phyloP scores from a whole-genome alignment of 1,140 invertebrate species.

The Diorhabda elongata region DNA sequence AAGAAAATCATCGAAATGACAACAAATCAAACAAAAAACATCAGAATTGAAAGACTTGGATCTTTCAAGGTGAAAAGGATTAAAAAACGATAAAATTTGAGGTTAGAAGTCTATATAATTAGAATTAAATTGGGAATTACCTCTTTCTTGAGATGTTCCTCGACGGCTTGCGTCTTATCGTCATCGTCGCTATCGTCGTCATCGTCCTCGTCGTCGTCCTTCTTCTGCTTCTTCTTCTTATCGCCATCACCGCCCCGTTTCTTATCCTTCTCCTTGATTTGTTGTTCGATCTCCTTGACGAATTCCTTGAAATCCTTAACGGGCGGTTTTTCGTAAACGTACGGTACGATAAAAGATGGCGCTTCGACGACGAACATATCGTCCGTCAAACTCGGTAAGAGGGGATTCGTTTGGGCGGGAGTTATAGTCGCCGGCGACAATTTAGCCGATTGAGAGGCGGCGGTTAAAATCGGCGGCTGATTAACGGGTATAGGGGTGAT shows the following conservation, averaged over 20 bases:
- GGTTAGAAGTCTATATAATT: too few relatives aligned
- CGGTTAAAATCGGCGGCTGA: constrained; percentile 23
- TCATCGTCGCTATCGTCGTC: constrained; percentile 48
- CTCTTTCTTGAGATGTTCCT: background rate
- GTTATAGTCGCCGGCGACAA: constrained; percentile 34
- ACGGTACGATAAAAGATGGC: constrained; percentile 84
- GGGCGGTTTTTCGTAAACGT: constrained; percentile 87
- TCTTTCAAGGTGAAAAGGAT: too few relatives aligned
- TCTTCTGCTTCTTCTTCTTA: constrained; percentile 43
- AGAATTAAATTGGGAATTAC: too few relatives aligned
- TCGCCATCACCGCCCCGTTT: too few relatives aligned
- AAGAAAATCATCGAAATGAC: too few relatives aligned
- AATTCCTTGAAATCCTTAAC: constrained; percentile 73
- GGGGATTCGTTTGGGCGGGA: constrained; percentile 52
- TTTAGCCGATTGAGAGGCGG: constrained; percentile 4
- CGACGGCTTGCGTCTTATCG: constrained; percentile 38
- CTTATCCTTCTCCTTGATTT: constrained; percentile 42
- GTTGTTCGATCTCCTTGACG: constrained; percentile 48
- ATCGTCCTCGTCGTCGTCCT: constrained; percentile 49
- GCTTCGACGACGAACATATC: constrained; percentile 89
- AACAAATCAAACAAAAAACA: too few relatives aligned
- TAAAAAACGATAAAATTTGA: too few relatives aligned
- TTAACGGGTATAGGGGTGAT: constrained; percentile 56
- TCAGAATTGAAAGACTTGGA: too few relatives aligned
- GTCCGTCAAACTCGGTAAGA: constrained; percentile 76